Evolutionary conservation across 2,113 vertebrate genomes (phyloP), one percentile per base, ranked within the genome.

Genomic region (Prochilodus magdalenae): DNA sequence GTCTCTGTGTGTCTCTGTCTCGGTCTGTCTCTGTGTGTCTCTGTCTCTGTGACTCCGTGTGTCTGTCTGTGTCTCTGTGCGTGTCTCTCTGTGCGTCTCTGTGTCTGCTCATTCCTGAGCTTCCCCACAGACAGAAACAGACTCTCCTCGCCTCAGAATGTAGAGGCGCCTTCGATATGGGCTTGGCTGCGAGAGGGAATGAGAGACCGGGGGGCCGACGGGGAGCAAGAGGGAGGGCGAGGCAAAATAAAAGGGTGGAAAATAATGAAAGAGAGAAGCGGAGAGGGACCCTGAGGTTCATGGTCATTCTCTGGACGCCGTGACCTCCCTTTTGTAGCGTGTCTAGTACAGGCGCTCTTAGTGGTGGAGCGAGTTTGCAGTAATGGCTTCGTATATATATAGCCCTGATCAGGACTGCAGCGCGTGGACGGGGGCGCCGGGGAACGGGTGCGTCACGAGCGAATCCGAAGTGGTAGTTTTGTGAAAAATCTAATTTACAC

Each of bases 111-210:
- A 77, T 89, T 88, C 83, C 79, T 74, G 59, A 30, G 75, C 70
- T 77, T 86, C 79, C 22, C 67, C 74, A 74, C 67, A 86, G 70
- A 78, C 85, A 83, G 59, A 69, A 75, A 81, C 85, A 75, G 83
- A 78, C 85, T 84, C 79, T 79, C 74, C 49, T 33, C 55, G 70
- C 40, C 11, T 44, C 1, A 44, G 79, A 88, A 83, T 13, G 80
- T 83, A 69, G 73, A 62, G 62, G 81, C 67, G 66, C 69, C 81
- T 79, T 78, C 71, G 88, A 79, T 55, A 80, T 86, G 73, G 75
- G 81, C 78, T 81, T 78, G 82, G 27, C 75, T 80, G 87, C 79
- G 87, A 15, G 47, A 53, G 33, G 11, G 75, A 3, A 33, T 13
- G 60, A 8, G 33, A 13, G 53, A 7, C 36, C 3, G 7, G 36